Conservation (phyloP, 2,888 invertebrate species). For the Diloba caeruleocephala region DNA sequence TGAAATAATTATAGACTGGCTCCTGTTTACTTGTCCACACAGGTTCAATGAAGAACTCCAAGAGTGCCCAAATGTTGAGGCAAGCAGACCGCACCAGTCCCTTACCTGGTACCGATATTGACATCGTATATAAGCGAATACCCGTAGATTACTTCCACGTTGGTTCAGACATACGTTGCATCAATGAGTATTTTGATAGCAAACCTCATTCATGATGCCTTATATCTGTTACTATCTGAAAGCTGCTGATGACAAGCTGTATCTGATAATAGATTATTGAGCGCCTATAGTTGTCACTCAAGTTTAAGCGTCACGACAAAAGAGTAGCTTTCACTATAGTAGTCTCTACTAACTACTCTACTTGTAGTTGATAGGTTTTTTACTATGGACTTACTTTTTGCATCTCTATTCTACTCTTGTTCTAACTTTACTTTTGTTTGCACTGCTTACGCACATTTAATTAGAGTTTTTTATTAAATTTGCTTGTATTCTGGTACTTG, state of each 20-base stretch:
- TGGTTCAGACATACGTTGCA: slow-evolving; percentile 65
- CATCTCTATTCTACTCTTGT: slow-evolving; percentile 51
- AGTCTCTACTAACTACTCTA: slow-evolving; percentile 48
- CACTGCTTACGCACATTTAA: slow-evolving; percentile 81
- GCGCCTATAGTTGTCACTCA: slow-evolving; percentile 46
- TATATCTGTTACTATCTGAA: slow-evolving; percentile 68
- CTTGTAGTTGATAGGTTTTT: slow-evolving; percentile 55
- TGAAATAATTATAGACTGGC: slow-evolving; percentile 75
- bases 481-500: slow-evolving; percentile 61
- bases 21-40: slow-evolving; percentile 87
- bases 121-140: slow-evolving; percentile 77
- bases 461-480: slow-evolving; percentile 60
- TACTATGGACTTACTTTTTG: slow-evolving; percentile 51
- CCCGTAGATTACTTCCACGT: slow-evolving; percentile 80
- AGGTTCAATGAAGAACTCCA: slow-evolving; percentile 91
- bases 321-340: slow-evolving; percentile 57
- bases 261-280: slow-evolving; percentile 62
- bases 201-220: slow-evolving; percentile 70
- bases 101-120: slow-evolving; percentile 87
- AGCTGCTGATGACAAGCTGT: slow-evolving; percentile 77
- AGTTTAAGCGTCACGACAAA: slow-evolving; percentile 44
- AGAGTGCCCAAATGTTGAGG: slow-evolving; percentile 91
- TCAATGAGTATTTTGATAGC: slow-evolving; percentile 71
- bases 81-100: slow-evolving; percentile 90
- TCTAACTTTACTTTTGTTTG: slow-evolving; percentile 69